Percentiles rank a stretch among this genome's conserved stretches.
Conservation (phyloP, 2,797 vertebrate species). For the Naso thynnoides region DNA sequence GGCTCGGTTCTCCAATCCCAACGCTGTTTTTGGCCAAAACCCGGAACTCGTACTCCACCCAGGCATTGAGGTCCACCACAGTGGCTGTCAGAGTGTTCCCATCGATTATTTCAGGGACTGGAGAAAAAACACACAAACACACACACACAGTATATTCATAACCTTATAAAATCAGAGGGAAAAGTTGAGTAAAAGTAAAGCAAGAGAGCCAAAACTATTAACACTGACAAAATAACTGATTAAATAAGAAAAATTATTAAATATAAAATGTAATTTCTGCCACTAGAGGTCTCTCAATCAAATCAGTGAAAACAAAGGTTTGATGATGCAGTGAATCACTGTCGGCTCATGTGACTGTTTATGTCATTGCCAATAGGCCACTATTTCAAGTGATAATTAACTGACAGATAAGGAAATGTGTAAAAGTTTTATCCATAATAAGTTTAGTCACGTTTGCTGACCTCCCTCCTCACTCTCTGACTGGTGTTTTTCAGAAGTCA, state of each 20-base stretch:
- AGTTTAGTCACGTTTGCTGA: too few species aligned
- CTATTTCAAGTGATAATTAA: too few species aligned
- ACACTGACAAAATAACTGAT: background rate
- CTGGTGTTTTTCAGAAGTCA: too few species aligned
- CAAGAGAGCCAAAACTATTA: background rate
- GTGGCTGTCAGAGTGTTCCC: slow-evolving; percentile 91
- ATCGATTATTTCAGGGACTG: slow-evolving; percentile 92
- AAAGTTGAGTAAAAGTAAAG: background rate
- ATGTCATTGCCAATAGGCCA: too few species aligned
- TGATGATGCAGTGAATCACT: too few species aligned
- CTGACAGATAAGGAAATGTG: too few species aligned
- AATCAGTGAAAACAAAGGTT: too few species aligned
- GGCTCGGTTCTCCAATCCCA: slow-evolving; percentile 95
- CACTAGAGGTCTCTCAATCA: too few species aligned
- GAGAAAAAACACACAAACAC: background rate
- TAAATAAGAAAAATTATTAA: background rate
- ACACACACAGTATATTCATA: background rate
- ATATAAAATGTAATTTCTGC: background rate
- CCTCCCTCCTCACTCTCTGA: too few species aligned
- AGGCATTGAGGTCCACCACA: slow-evolving; percentile 94
- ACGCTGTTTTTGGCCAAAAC: slow-evolving; percentile 94
- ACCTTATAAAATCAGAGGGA: background rate
- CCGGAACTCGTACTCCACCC: slow-evolving; percentile 98
- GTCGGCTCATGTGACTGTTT: too few species aligned
- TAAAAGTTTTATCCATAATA: too few species aligned